Base-by-base conservation (phyloP, 2,888 invertebrate genomes). In the Noctua janthina region DNA sequence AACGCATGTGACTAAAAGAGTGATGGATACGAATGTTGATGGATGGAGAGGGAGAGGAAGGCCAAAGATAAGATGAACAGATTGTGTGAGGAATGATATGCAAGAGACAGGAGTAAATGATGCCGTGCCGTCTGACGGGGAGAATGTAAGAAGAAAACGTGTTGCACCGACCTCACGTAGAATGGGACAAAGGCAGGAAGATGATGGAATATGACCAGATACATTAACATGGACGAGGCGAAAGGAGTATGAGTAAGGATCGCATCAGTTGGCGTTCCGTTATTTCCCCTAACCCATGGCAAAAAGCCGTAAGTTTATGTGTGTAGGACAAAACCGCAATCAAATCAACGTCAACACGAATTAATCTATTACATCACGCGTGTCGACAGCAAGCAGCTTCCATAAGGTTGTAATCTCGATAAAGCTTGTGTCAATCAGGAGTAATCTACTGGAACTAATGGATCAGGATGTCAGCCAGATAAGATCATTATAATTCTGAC, bases 401-500 rank as follows among this genome's bases (percentile, higher is more conserved):
- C 23, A 17, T 0, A 29, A 35, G 77, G 39, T 15, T 29, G 2
- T 78, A 13, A 78, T 54, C 54, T 35, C 10, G 20, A 15, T 79
- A 54, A 51, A 39, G n/a, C 39, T n/a, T 20, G 15, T 62, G 78
- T 78, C 76, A 78, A n/a, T 13, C 15, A 62, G 35, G 49, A 49
- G 49, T 62, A 49, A 78, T 78, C 62, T 17, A 20, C 49, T 62
- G 78, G 59, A 78, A 29, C 7, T 62, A 76, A 76, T 62, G 49
- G 59, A 76, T 76, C 49, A 77, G 49, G 59, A 77, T 29, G 59
- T 49, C 15, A 62, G 5, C 20, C 15, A 62, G 78, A 78, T 78
- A 49, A 62, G 49, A 49, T 77, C 15, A 49, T 49, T 20, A 39
- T 62, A 49, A 20, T 62, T 49, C 17, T 49, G 78, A 39, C 59